These are phyloP conservation scores for Lasiommata megera DNA, from an alignment of 2,888 invertebrate genomes.

Conservation along the genomic window DNA sequence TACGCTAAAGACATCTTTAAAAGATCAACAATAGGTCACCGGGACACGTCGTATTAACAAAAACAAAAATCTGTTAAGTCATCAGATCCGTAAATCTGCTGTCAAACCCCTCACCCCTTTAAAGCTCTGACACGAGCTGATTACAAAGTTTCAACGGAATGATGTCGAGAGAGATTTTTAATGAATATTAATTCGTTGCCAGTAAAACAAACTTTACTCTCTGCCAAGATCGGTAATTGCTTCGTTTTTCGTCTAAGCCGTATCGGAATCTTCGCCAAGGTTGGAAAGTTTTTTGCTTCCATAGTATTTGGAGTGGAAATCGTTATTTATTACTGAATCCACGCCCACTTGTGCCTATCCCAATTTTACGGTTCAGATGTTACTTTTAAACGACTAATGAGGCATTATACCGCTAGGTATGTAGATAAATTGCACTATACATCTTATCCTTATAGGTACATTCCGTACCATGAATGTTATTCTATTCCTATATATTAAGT, in stretches of 20 bases:
- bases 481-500: too few relatives aligned
- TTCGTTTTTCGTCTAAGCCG: constrained; percentile 61
- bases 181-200: constrained; percentile 78
- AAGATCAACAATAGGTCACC: too few relatives aligned
- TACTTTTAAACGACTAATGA: constrained; percentile 9
- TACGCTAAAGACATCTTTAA: too few relatives aligned
- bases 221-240: constrained; percentile 69
- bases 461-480: too few relatives aligned
- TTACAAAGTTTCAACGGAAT: constrained; percentile 76
- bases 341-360: constrained; percentile 18
- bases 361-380: constrained; percentile 14
- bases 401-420: not conserved
- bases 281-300: constrained; percentile 43
- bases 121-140: constrained; percentile 42
- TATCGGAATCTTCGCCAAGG: constrained; percentile 57
- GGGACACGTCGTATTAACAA: too few relatives aligned
- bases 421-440: not conserved
- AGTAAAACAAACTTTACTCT: constrained; percentile 74
- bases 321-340: constrained; percentile 28
- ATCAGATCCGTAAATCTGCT: constrained; percentile 53
- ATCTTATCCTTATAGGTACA: too few relatives aligned
- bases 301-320: constrained; percentile 33
- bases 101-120: constrained; percentile 38
- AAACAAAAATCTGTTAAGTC: constrained; percentile 41
- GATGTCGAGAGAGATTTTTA: constrained; percentile 65